A percentile compares a stretch with the other conserved stretches of the same genome.
Conservation (phyloP, 53 echinoderm and acorn worm species). For the Henricia sp. region DNA sequence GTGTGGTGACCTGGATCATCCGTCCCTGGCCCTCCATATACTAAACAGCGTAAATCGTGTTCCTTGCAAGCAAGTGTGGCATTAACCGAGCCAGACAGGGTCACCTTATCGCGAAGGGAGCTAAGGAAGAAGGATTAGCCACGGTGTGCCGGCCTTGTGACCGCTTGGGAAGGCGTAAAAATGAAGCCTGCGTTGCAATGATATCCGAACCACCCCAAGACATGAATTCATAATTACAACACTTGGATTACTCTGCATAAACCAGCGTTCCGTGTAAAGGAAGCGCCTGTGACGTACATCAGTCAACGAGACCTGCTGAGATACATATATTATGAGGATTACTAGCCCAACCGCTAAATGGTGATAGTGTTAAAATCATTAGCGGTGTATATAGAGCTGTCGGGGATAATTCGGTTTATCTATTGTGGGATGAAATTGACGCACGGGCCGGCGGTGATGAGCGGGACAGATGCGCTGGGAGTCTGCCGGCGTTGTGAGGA, state of each 20-base stretch:
- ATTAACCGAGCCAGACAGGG: no score
- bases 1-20: no score
- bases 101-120: background rate
- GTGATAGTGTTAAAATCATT: background rate
- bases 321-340: slow-evolving; percentile 7
- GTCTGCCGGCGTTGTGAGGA: slow-evolving; percentile 24
- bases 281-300: background rate
- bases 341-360: background rate
- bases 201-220: background rate
- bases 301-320: slow-evolving; percentile 6
- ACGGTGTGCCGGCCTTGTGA: background rate
- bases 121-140: slow-evolving; percentile 15
- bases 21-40: background rate
- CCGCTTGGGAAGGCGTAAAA: background rate
- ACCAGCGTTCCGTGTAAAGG: background rate
- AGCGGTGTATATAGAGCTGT: background rate
- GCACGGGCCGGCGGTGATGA: no score
- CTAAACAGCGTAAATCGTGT: no score
- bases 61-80: no score
- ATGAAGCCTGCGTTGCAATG: background rate
- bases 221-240: slow-evolving; percentile 20
- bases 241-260: slow-evolving; percentile 35
- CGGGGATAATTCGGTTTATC: background rate
- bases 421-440: background rate
- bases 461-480: background rate